Conservation (phyloP, 2,888 invertebrate genomes). For the Camponotus fellah region DNA sequence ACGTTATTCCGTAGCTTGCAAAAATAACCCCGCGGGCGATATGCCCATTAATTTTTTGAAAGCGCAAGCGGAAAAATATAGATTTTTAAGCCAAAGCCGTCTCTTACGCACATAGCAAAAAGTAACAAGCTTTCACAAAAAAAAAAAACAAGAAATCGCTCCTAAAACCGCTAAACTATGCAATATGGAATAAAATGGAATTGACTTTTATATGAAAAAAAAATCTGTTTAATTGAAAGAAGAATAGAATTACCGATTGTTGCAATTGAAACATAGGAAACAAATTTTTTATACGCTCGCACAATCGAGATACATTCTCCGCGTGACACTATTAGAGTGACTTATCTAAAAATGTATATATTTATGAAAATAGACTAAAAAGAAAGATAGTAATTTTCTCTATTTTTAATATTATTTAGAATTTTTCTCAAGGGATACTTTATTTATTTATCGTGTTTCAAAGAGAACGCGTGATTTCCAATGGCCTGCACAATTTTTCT, state of each 20-base stretch:
- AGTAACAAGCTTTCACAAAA: background rate
- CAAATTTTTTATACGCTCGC: conserved; percentile 14
- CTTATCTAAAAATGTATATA: background rate
- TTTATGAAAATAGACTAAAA: background rate
- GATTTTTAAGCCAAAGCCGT: conserved; percentile 30
- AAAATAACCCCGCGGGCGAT: conserved; percentile 36
- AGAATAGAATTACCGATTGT: background rate
- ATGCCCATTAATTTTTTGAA: conserved; percentile 44
- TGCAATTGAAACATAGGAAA: background rate
- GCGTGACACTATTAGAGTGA: background rate
- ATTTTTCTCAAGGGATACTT: background rate
- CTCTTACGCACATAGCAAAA: background rate
- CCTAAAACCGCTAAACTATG: background rate
- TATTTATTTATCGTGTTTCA: conserved; percentile 9
- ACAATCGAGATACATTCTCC: background rate
- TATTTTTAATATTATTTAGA: background rate
- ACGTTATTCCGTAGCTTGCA: conserved; percentile 25
- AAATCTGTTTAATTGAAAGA: conserved; percentile 1
- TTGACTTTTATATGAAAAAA: background rate
- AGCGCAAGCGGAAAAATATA: conserved; percentile 17
- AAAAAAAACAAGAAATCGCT: background rate
- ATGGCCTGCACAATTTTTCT: background rate
- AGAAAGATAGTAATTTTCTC: background rate
- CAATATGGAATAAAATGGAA: background rate
- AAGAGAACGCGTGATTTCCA: conserved; percentile 13